These are phyloP conservation scores for Mus spretus DNA, from an alignment of 2,797 vertebrate genomes.

Conservation along the genomic window DNA sequence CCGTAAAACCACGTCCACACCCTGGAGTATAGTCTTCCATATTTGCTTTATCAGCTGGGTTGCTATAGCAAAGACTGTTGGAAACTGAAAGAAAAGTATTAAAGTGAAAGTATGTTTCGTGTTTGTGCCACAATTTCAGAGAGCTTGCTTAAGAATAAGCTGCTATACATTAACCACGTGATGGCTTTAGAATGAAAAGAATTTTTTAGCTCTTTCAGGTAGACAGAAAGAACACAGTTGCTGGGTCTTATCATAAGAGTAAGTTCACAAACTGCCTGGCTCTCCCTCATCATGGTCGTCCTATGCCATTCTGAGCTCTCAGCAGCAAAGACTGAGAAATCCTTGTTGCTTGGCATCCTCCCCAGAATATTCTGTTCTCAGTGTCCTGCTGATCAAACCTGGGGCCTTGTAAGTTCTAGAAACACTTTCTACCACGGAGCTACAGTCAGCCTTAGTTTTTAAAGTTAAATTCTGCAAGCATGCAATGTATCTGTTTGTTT, in stretches of 20 bases:
- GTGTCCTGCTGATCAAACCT: background rate
- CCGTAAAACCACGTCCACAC: background rate
- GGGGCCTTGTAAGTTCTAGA: background rate
- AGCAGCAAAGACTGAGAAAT: no score
- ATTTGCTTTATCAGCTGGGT: slow-evolving; percentile 7
- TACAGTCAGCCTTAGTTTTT: background rate
- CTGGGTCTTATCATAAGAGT: background rate
- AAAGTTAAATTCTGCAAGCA: background rate
- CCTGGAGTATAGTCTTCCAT: background rate
- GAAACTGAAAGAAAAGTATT: slow-evolving; percentile 28
- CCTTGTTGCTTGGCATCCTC: background rate
- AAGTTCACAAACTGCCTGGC: background rate
- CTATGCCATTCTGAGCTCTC: background rate
- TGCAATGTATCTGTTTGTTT: background rate
- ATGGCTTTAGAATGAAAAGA: background rate
- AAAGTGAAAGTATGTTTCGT: slow-evolving; percentile 27
- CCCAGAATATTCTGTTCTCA: background rate
- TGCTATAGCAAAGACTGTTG: background rate
- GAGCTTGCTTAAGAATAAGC: background rate
- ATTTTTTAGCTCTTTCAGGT: background rate
- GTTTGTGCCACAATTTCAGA: slow-evolving; percentile 22
- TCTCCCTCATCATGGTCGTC: background rate
- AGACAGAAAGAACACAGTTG: background rate
- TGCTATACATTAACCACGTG: background rate
- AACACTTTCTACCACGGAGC: background rate